Evolutionary conservation across 2,797 vertebrate species (phyloP), one percentile per base, ranked within the genome.

Genomic region (Sparidentex hasta): DNA sequence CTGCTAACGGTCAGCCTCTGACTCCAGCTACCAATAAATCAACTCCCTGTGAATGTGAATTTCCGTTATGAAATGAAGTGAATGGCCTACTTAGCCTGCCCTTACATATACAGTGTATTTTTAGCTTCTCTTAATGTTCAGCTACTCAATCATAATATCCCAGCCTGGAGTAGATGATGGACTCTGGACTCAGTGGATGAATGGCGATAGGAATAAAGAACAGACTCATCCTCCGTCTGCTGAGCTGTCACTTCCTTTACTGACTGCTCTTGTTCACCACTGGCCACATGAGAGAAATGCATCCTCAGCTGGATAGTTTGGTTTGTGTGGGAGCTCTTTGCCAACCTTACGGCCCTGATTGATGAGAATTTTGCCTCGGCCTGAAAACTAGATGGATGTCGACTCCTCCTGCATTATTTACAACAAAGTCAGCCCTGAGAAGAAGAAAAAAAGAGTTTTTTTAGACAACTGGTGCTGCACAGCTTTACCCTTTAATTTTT

Each of bases 341-440:
- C 50, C 57, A 65, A 46, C 21, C 18, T 9, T 72, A 61, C n/a
- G 56, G 51, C 55, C 41, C 47, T 82, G 83, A 90, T 68, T 81
- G 80, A 90, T 85, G 83, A 75, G 61, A 63, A 16, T 50, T 76
- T 77, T 44, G 62, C 81, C 65, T 80, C 61, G 9, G 69, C 59
- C 16, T 25, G 66, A 85, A 80, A 80, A 80, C 63, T 51, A 69
- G 29, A 84, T 74, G 56, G 78, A 85, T 77, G 73, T 70, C 64
- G 71, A 47, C 43, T 71, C 73, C 23, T 78, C 72, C 50, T 47
- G 61, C 68, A 71, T 61, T 29, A 2, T 56, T 23, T 17, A 5
- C 25, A 74, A 78, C 63, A 84, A 87, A 74, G 73, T 71, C 51
- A 67, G 44, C 71, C 44, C 46, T 51, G 57, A 72, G 58, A 68